Conservation (phyloP, 2,888 invertebrate genomes). For the Latrodectus elegans region DNA sequence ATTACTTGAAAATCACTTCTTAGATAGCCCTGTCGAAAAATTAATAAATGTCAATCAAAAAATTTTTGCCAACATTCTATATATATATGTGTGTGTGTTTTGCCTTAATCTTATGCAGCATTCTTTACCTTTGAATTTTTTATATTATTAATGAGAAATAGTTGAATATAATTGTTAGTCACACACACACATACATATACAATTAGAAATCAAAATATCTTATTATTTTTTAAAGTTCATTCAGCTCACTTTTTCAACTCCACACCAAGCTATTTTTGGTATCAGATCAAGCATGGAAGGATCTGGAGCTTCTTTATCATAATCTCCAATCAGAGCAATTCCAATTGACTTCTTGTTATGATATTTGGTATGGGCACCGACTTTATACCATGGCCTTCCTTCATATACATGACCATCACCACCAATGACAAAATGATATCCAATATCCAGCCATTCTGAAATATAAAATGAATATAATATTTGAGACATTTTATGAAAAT, state of each 20-base stretch:
- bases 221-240: not conserved
- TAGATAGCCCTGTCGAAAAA: conserved; percentile 70
- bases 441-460: conserved; percentile 81
- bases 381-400: conserved; percentile 84
- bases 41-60: not conserved
- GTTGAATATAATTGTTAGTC: not conserved
- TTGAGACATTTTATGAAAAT: not conserved
- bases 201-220: too few relatives aligned
- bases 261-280: conserved; percentile 45
- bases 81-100: not conserved
- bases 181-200: too few relatives aligned
- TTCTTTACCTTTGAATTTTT: too few relatives aligned
- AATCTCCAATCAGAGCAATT: conserved; percentile 52
- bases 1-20: conserved; percentile 43
- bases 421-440: conserved; percentile 86
- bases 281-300: conserved; percentile 39
- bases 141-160: not conserved
- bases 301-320: conserved; percentile 25
- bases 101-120: too few relatives aligned
- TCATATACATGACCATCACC: conserved; percentile 85
- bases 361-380: conserved; percentile 82
- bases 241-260: conserved; percentile 44
- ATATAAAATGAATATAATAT: not conserved
- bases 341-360: conserved; percentile 55
- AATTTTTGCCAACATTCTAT: not conserved